phyloP scores from a whole-genome alignment of 2,888 invertebrate genomes.

The Eupsilia transversa region DNA sequence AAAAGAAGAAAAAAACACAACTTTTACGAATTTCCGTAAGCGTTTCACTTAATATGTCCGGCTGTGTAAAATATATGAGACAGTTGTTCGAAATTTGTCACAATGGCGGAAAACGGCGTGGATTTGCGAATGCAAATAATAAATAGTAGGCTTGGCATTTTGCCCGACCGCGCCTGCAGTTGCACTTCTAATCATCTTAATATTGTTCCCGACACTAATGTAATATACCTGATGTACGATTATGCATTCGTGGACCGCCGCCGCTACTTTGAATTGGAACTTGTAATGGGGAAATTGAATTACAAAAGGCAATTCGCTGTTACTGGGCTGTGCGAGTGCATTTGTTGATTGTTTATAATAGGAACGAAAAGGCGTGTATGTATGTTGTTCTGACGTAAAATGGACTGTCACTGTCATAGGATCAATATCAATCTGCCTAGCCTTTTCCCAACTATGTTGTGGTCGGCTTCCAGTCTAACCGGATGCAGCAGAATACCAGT shows the following conservation, averaged over 20 bases:
- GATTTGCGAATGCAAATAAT: conserved; percentile 74
- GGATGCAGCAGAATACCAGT: no score
- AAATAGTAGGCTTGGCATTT: conserved; percentile 65
- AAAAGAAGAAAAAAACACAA: conserved; percentile 21
- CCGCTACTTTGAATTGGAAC: conserved; percentile 54
- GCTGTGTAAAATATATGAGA: conserved; percentile 70
- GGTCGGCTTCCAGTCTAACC: no score
- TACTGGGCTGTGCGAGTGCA: conserved; percentile 3
- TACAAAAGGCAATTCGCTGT: conserved; percentile 50
- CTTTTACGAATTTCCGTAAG: conserved; percentile 38
- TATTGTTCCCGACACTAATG: conserved; percentile 67
- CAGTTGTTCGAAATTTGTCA: conserved; percentile 72
- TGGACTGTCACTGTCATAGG: no score
- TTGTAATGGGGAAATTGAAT: conserved; percentile 58
- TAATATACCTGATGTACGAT: conserved; percentile 63
- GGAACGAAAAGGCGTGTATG: neutral
- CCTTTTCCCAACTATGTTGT: no score
- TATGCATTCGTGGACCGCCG: conserved; percentile 54
- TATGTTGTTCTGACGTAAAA: no score
- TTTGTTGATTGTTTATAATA: conserved; percentile 23
- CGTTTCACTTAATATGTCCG: conserved; percentile 57
- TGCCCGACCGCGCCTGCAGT: conserved; percentile 64
- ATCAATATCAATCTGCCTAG: no score
- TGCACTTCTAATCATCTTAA: conserved; percentile 71
- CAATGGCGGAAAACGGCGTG: conserved; percentile 63